Conservation (phyloP, 2,797 vertebrate species). For the Pseudochirops cupreus region DNA sequence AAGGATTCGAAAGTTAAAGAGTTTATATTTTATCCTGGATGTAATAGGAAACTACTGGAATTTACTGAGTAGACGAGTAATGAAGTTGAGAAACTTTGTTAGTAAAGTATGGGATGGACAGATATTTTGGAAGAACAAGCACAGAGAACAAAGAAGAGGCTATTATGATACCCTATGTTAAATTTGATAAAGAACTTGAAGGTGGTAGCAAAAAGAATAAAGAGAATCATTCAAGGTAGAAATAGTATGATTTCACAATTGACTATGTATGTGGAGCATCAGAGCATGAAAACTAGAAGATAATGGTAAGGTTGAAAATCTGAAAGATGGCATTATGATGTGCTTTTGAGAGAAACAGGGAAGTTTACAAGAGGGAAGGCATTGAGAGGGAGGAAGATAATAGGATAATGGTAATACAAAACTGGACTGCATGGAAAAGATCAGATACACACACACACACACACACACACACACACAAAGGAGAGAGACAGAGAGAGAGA, state of each 20-base stretch:
- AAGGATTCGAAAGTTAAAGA: neutral
- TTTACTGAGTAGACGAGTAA: neutral
- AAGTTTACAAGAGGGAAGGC: too few relatives aligned
- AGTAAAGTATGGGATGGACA: neutral
- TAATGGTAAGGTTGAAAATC: neutral
- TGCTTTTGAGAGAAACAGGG: neutral
- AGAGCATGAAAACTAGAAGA: neutral
- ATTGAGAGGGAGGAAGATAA: neutral
- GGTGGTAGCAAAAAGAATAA: neutral
- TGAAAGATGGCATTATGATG: neutral
- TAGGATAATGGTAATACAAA: neutral
- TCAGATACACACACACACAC: neutral
- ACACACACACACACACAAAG: neutral
- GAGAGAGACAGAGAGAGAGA: too few relatives aligned
- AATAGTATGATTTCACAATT: neutral
- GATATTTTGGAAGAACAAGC: neutral
- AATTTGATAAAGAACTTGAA: neutral
- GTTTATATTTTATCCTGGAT: neutral
- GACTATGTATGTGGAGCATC: neutral
- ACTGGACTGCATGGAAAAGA: neutral
- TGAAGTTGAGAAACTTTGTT: neutral
- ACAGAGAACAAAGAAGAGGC: neutral
- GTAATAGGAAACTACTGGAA: neutral
- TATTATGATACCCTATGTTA: neutral
- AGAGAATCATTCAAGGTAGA: neutral